Evolutionary conservation across 2,888 invertebrate genomes (phyloP).

Genomic region (Oscheius onirici): DNA sequence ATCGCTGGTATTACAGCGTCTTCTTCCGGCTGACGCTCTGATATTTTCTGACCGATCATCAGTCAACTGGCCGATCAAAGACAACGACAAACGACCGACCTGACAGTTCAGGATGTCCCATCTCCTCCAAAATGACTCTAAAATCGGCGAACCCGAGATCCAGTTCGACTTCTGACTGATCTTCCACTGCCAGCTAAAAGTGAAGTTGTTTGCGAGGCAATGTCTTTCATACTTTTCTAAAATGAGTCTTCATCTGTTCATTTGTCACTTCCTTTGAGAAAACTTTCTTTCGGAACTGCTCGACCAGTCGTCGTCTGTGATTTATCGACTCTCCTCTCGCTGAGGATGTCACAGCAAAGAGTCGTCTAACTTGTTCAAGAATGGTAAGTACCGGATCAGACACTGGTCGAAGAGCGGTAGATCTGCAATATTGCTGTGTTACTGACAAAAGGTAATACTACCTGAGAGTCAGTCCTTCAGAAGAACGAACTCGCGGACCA

Average conservation of each 20-base stretch:
- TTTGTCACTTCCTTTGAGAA: conserved; percentile 43
- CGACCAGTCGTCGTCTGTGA: conserved; percentile 46
- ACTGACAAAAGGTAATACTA: neutral
- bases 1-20: neutral
- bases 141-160: conserved; percentile 61
- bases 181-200: conserved; percentile 44
- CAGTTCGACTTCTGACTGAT: conserved; percentile 48
- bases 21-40: neutral
- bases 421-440: conserved; percentile 32
- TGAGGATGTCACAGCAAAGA: conserved; percentile 33
- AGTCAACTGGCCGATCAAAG: neutral
- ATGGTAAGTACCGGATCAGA: conserved; percentile 59
- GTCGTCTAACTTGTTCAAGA: conserved; percentile 50
- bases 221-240: conserved; percentile 45
- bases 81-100: neutral
- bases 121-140: conserved; percentile 50
- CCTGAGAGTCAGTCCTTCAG: conserved; percentile 18
- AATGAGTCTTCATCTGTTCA: conserved; percentile 54
- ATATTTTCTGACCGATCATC: neutral
- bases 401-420: conserved; percentile 49
- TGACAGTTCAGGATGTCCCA: conserved; percentile 41
- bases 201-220: neutral
- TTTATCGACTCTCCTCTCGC: conserved; percentile 23
- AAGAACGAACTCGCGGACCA: neutral
- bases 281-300: conserved; percentile 52